Evolutionary conservation across 2,113 vertebrate species (phyloP), one percentile per base, ranked within the genome.

Genomic region (Albula glossodonta): DNA sequence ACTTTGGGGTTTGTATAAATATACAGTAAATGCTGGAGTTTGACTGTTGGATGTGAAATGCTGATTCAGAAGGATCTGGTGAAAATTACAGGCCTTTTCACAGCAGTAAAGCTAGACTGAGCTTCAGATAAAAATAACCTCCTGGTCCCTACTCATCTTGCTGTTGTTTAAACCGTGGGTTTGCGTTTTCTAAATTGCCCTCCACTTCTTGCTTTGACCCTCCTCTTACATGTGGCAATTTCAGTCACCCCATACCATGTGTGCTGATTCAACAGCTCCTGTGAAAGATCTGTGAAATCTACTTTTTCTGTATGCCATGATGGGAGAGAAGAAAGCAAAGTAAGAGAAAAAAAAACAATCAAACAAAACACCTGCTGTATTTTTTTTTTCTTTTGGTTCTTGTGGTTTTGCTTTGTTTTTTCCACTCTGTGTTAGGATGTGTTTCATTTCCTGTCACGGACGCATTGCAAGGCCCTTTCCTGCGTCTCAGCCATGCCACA

Each of bases 311-410:
- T 74, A 10, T 74, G n/a, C 25, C 31, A 22, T 74, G 22, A 31
- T 3, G 31, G 25, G n/a, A 9, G 70, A 74, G 70, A 74, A 66
- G 17, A 66, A 22, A 19, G 60, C 60, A 63, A 63, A 22, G 70
- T 22, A 11, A 74, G 70, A 22, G 31, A 56, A 56, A 56, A 56
- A 56, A 56, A 56, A 56, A 56, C 6, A 56, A 56, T 56, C 53
- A 74, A 74, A 74, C 8, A 10, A 31, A 83, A 49, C 56, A 83
- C 82, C 17, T 83, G 82, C 49, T 83, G 22, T 63, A 25, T 83
- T 83, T 83, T 81, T 83, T 83, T 81, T 81, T 57, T 13, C 81
- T 82, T 56, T 82, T 48, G 52, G 11, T 63, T 82, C 48, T 83
- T 19, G 81, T 63, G 53, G 53, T 83, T 83, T 22, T 63, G 82